phyloP scores from a whole-genome alignment of 2,797 vertebrate genomes.

The Oryzias dopingdopingensis region DNA sequence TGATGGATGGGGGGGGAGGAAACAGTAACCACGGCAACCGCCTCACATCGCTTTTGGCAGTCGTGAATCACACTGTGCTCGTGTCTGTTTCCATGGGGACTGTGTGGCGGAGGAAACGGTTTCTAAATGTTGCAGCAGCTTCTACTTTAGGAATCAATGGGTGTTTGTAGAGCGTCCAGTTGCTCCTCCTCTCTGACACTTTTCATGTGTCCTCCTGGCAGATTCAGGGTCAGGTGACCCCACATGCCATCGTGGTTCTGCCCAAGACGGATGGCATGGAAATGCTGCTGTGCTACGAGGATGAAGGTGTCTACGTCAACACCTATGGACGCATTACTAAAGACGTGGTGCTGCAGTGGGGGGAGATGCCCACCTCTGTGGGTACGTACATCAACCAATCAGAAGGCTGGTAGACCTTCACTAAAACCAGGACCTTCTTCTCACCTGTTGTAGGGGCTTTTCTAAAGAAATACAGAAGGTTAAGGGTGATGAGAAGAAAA shows the following conservation, averaged over 20 bases:
- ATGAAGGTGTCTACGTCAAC: slow-evolving; percentile 98
- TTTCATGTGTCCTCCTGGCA: slow-evolving; percentile 70
- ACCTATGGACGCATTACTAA: slow-evolving; percentile 98
- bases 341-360: slow-evolving; percentile 99
- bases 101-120: slow-evolving; percentile 48
- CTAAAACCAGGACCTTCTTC: too few species aligned
- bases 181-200: slow-evolving; percentile 38
- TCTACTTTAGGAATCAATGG: slow-evolving; percentile 57
- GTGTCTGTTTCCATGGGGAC: slow-evolving; percentile 55
- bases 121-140: slow-evolving; percentile 79
- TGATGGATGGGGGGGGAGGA: slow-evolving; percentile 29
- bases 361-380: slow-evolving; percentile 99
- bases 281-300: slow-evolving; percentile 99
- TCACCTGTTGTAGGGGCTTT: too few species aligned
- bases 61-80: slow-evolving; percentile 42
- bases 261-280: slow-evolving; percentile 99
- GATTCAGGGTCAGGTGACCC: slow-evolving; percentile 99
- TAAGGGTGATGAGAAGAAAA: slow-evolving; percentile 4
- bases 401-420: too few species aligned
- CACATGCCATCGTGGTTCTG: slow-evolving; percentile 98
- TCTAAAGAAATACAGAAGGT: slow-evolving; percentile 22
- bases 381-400: slow-evolving; percentile 82
- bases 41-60: slow-evolving; percentile 41
- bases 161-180: slow-evolving; percentile 18
- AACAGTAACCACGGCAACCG: slow-evolving; percentile 51